These are phyloP conservation scores for Pelecanoides urinatrix DNA, from an alignment of 2,113 vertebrate genomes.

Conservation along the genomic window DNA sequence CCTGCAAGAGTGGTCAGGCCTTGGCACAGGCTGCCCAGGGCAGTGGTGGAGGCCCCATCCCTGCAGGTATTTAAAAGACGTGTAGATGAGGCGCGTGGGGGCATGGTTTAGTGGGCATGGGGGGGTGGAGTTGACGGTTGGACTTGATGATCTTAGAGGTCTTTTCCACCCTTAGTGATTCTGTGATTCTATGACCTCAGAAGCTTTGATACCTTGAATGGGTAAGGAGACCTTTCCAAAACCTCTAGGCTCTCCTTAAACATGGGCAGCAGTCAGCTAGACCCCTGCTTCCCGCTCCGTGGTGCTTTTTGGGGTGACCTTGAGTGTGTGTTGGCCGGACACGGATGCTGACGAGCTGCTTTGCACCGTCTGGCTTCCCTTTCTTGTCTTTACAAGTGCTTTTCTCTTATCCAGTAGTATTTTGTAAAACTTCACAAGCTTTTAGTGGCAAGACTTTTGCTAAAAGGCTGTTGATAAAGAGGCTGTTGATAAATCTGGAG, in stretches of 20 bases:
- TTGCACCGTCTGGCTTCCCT: background rate
- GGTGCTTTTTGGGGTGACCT: background rate
- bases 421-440: background rate
- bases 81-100: no score
- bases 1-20: no score
- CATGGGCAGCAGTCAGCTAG: no score
- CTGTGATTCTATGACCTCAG: no score
- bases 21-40: no score
- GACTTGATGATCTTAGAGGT: no score
- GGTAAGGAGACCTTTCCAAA: background rate
- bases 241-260: background rate
- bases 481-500: conserved; percentile 1
- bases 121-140: no score
- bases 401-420: background rate
- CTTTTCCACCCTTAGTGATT: no score
- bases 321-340: rapidly evolving
- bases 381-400: background rate
- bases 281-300: background rate
- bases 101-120: no score
- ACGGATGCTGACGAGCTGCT: rapidly evolving
- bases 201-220: background rate
- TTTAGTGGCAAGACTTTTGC: background rate
- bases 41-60: no score
- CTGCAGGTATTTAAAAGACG: no score
- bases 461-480: conserved; percentile 19